Evolutionary conservation across 2,113 vertebrate species (phyloP), one percentile per base, ranked within the genome.

Genomic region (Oenanthe melanoleuca): DNA sequence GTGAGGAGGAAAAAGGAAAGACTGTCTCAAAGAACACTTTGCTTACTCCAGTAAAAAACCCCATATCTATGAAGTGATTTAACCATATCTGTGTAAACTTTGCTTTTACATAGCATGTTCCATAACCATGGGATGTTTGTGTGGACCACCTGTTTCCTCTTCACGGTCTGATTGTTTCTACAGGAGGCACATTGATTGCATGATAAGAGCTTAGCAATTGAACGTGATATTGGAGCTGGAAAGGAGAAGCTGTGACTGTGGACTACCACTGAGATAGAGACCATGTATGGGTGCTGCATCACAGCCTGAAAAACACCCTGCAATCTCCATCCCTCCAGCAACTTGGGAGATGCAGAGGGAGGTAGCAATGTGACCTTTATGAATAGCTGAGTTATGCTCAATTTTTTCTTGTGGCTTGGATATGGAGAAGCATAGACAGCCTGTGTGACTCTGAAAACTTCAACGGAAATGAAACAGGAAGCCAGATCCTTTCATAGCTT

Each of bases 401-500:
- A 31, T 34, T 50, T 40, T 18, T 49, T 95, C 57, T 75, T 75
- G 50, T 80, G 95, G 91, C 74, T 89, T 96, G 88, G 59, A 40
- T 73, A 81, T 72, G 93, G 85, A 88, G 74, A 94, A 93, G 61
- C 44, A 45, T 1, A 74, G 22, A 33, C 72, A 47, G 93, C 67
- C 65, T 80, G 47, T 79, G 79, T 34, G 53, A 42, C 89, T 88
- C 94, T 26, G 64, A 84, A 89, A 88, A 74, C 78, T 61, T 55
- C 1, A 85, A 57, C 94, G 79, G 96, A 96, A 97, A 89, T 45
- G 85, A 97, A 95, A 97, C 95, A 97, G 96, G 97, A 97, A 97
- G 95, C 65, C 80, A 60, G 82, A 86, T 90, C 80, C 73, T 77
- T 50, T 40, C 37, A 73, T 91, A 80, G 93, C 75, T 78, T 42